phyloP scores from a whole-genome alignment of 2,888 invertebrate genomes.

The Strigamia transsilvanica region DNA sequence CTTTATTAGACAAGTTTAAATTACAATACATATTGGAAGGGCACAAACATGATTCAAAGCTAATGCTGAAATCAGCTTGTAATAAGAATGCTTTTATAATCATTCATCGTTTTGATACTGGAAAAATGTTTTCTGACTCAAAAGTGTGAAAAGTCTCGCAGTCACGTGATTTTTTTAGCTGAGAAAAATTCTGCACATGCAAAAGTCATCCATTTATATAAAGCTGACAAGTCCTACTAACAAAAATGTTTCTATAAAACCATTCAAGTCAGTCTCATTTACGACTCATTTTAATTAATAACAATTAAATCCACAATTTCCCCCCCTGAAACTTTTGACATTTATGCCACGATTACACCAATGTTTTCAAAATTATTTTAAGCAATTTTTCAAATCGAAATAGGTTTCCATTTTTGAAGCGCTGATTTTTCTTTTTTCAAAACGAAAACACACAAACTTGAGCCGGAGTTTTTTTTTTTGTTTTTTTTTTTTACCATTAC shows the following conservation, averaged over 20 bases:
- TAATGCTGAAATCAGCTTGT: constrained; percentile 56
- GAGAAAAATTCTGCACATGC: constrained; percentile 49
- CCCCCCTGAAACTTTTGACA: background rate
- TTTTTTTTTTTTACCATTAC: background rate
- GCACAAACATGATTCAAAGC: constrained; percentile 62
- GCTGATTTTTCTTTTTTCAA: background rate
- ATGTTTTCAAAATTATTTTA: background rate
- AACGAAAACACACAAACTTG: background rate
- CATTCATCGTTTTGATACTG: constrained; percentile 10
- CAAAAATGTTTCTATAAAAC: constrained; percentile 39
- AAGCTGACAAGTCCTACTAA: constrained; percentile 41
- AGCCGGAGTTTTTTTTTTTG: background rate
- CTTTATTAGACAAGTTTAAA: constrained; percentile 65
- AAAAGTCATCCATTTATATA: constrained; percentile 42
- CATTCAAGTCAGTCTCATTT: constrained; percentile 1
- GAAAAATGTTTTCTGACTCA: constrained; percentile 22
- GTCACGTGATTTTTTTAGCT: constrained; percentile 39
- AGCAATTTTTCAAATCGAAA: background rate
- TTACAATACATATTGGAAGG: constrained; percentile 61
- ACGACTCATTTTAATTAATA: constrained; percentile 2
- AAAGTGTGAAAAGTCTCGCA: constrained; percentile 50
- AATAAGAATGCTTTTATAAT: constrained; percentile 20
- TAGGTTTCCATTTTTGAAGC: background rate
- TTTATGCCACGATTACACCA: background rate
- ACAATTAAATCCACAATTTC: constrained; percentile 32